Conservation (phyloP, 2,797 vertebrate species). For the Thalassophryne amazonica region DNA sequence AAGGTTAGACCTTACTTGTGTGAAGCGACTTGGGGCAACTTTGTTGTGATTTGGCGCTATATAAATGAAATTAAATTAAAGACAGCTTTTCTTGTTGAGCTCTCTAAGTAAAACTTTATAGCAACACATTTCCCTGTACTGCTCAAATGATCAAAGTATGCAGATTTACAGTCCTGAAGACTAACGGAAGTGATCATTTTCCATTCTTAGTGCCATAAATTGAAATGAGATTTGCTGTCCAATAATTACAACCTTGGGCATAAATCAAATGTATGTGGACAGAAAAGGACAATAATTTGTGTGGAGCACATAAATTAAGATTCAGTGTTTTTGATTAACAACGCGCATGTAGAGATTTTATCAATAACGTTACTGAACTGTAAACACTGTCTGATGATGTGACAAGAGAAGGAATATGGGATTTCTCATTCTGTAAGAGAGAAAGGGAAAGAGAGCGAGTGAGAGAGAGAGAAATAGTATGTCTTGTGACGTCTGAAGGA, state of each 20-base stretch:
- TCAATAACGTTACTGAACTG: conserved; percentile 23
- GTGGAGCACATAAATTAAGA: conserved; percentile 12
- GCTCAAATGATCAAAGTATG: too few relatives aligned
- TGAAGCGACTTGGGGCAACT: too few relatives aligned
- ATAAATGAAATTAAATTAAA: too few relatives aligned
- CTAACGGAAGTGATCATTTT: conserved; percentile 45
- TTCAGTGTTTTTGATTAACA: conserved; percentile 13
- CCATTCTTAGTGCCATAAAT: conserved; percentile 49
- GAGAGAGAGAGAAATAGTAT: neutral
- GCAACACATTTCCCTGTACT: too few relatives aligned
- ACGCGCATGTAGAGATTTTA: conserved; percentile 12
- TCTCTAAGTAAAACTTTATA: too few relatives aligned
- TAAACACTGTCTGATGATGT: conserved; percentile 14
- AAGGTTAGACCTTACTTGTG: too few relatives aligned
- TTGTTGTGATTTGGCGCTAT: too few relatives aligned
- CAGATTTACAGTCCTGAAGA: too few relatives aligned
- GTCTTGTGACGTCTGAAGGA: neutral
- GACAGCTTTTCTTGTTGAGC: too few relatives aligned
- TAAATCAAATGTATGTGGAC: conserved; percentile 34
- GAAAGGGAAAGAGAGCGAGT: neutral
- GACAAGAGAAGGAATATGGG: conserved; percentile 8
- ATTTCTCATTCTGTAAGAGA: conserved; percentile 11
- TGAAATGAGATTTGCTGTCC: conserved; percentile 47
- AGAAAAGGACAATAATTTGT: neutral
- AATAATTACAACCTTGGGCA: conserved; percentile 42